Evolutionary conservation across 92 coral and sea anemone genomes (phyloP).

Genomic region (Parazoanthus darwini): DNA sequence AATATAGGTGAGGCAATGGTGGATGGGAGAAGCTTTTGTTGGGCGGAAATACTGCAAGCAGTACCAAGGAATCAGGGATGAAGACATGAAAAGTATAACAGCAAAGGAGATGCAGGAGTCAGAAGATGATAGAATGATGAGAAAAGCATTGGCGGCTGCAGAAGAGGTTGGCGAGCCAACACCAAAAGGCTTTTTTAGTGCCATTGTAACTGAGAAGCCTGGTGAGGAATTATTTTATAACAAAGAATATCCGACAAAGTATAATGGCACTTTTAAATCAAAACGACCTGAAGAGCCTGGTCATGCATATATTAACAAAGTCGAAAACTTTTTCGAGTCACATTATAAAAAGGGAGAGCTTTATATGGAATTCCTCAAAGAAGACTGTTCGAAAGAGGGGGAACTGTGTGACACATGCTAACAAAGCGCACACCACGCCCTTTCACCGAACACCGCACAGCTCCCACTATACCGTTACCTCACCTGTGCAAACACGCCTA

Average conservation of each 20-base stretch:
- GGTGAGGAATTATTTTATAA: constrained; percentile 45
- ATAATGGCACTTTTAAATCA: constrained; percentile 13
- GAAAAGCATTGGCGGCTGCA: constrained; percentile 6
- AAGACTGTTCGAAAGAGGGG: constrained; percentile 36
- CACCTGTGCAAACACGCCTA: too few species aligned
- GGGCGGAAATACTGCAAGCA: too few species aligned
- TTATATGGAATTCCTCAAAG: constrained; percentile 47
- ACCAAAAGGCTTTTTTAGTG: constrained; percentile 1
- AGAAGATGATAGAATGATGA: neutral
- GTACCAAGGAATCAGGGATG: too few species aligned
- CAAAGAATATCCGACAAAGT: constrained; percentile 37
- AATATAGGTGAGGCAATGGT: too few species aligned
- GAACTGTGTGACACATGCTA: neutral
- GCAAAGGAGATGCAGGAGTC: neutral
- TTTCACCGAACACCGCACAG: too few species aligned
- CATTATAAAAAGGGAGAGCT: constrained; percentile 31
- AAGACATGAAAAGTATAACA: too few species aligned
- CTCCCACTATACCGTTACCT: too few species aligned
- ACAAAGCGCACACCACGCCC: too few species aligned
- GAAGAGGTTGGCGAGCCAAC: constrained; percentile 12
- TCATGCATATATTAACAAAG: neutral
- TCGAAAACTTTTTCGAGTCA: neutral
- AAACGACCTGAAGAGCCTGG: constrained; percentile 20
- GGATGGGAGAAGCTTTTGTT: too few species aligned
- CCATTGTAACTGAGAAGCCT: constrained; percentile 41